A percentile compares a stretch with the other conserved stretches of the same genome.
Conservation (phyloP, 2,888 invertebrate genomes). For the Drosophila mulleri region DNA sequence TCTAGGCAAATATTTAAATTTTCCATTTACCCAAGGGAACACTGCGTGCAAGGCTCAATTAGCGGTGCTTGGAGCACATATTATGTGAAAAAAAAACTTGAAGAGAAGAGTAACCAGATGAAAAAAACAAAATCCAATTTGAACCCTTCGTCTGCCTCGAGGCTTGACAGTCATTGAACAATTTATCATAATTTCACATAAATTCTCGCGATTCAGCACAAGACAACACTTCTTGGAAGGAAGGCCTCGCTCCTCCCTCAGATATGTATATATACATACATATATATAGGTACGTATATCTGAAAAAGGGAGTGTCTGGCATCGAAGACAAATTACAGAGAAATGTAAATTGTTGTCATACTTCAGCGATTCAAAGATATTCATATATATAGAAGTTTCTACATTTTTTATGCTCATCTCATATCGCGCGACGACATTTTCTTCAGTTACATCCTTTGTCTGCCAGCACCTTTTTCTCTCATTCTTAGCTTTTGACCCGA, state of each 20-base stretch:
- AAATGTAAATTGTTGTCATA: slow-evolving; percentile 64
- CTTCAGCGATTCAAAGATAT: slow-evolving; percentile 46
- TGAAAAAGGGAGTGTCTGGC: slow-evolving; percentile 28
- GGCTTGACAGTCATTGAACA: slow-evolving; percentile 49
- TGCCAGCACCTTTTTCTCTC: not conserved
- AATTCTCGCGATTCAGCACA: slow-evolving; percentile 63
- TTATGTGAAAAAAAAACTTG: slow-evolving; percentile 15
- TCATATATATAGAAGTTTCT: slow-evolving; percentile 22
- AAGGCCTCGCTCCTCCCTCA: slow-evolving; percentile 22
- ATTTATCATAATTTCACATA: slow-evolving; percentile 72
- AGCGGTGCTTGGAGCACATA: slow-evolving; percentile 40
- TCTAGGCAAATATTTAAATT: slow-evolving; percentile 60
- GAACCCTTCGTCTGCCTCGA: slow-evolving; percentile 28
- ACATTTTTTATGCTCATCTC: slow-evolving; percentile 57
- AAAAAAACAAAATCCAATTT: slow-evolving; percentile 46
- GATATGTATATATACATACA: not conserved
- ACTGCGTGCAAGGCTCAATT: slow-evolving; percentile 48
- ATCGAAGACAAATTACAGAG: slow-evolving; percentile 72
- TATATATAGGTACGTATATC: not conserved
- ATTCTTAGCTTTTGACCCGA: slow-evolving; percentile 20
- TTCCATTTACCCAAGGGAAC: slow-evolving; percentile 36
- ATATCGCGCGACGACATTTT: slow-evolving; percentile 40
- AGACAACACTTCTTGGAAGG: slow-evolving; percentile 29
- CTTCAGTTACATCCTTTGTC: slow-evolving; percentile 24
- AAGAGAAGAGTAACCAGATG: not conserved